A percentile compares a stretch with the other conserved stretches of the same genome.
These are phyloP conservation scores for Rhinella marina DNA, from an alignment of 2,797 vertebrate species.

Conservation along the genomic window DNA sequence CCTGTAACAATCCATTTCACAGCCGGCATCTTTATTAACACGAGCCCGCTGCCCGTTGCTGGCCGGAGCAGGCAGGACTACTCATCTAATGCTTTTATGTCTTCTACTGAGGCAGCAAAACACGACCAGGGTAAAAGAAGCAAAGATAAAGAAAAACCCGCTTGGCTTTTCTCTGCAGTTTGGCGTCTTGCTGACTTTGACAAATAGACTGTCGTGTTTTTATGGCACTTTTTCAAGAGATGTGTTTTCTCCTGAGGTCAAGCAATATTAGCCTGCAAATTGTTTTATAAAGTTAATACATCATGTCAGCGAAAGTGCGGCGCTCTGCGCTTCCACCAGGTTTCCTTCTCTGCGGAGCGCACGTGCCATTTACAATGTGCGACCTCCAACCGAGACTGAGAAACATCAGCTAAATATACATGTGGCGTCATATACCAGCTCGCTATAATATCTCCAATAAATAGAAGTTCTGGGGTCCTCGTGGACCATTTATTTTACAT, in stretches of 20 bases:
- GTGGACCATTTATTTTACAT: too few relatives aligned
- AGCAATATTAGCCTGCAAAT: conserved; percentile 30
- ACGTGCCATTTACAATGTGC: not conserved
- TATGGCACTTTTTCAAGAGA: conserved; percentile 40
- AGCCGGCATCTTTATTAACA: not conserved
- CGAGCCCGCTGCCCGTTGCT: too few relatives aligned
- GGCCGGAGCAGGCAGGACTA: not conserved
- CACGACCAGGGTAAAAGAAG: not conserved
- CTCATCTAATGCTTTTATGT: not conserved
- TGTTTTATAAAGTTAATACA: conserved; percentile 37
- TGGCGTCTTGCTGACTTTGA: conserved; percentile 40
- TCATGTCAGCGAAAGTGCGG: not conserved
- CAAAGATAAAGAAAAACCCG: not conserved
- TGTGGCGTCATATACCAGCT: not conserved
- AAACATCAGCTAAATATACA: not conserved
- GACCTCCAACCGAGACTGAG: not conserved
- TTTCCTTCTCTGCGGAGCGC: not conserved
- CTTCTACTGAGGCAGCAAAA: not conserved
- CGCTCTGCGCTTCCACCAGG: not conserved
- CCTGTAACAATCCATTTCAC: conserved; percentile 10
- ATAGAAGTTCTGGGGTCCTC: too few relatives aligned
- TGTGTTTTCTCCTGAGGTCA: conserved; percentile 38
- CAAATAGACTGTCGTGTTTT: conserved; percentile 47
- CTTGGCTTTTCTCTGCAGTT: not conserved
- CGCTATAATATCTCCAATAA: not conserved